Evolutionary conservation across 1,140 invertebrate species (phyloP).

Genomic region (Cylas formicarius): DNA sequence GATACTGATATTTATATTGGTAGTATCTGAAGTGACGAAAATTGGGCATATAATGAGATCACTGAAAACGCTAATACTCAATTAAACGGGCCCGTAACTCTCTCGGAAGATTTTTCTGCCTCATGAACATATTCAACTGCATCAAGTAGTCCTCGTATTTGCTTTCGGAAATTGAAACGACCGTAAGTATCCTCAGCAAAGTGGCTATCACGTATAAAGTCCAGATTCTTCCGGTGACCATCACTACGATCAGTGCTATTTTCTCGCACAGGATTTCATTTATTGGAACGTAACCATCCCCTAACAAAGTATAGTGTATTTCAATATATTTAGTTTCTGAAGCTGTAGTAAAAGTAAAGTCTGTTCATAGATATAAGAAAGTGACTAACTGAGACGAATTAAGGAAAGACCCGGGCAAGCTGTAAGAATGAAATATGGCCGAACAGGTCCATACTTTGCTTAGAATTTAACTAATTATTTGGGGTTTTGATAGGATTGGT

Average conservation of each 20-base stretch:
- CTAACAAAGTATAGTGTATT: too few relatives aligned
- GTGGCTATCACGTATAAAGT: slow-evolving; percentile 12
- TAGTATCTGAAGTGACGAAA: slow-evolving; percentile 3
- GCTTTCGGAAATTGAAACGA: slow-evolving; percentile 16
- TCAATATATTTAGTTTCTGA: too few relatives aligned
- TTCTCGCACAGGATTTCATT: slow-evolving; percentile 4
- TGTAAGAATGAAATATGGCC: too few relatives aligned
- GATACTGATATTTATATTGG: slow-evolving; percentile 14
- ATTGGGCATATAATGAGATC: not conserved
- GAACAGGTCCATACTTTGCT: too few relatives aligned
- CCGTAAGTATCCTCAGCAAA: slow-evolving; percentile 11
- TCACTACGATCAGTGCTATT: slow-evolving; percentile 5
- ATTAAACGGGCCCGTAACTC: slow-evolving; percentile 8
- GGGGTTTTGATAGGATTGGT: too few relatives aligned
- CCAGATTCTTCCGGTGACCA: slow-evolving; percentile 16
- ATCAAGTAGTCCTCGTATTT: slow-evolving; percentile 16
- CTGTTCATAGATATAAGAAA: too few relatives aligned
- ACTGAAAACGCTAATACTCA: slow-evolving; percentile 2
- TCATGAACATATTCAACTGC: slow-evolving; percentile 13
- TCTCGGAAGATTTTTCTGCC: slow-evolving; percentile 8
- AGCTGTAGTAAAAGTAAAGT: too few relatives aligned
- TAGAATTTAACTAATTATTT: too few relatives aligned
- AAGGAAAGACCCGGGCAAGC: too few relatives aligned
- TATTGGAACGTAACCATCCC: too few relatives aligned
- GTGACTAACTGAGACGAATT: too few relatives aligned